Percentiles rank a stretch among this genome's conserved stretches.
Conservation (phyloP, 2,888 invertebrate genomes). For the Eudasyphora cyanicolor region DNA sequence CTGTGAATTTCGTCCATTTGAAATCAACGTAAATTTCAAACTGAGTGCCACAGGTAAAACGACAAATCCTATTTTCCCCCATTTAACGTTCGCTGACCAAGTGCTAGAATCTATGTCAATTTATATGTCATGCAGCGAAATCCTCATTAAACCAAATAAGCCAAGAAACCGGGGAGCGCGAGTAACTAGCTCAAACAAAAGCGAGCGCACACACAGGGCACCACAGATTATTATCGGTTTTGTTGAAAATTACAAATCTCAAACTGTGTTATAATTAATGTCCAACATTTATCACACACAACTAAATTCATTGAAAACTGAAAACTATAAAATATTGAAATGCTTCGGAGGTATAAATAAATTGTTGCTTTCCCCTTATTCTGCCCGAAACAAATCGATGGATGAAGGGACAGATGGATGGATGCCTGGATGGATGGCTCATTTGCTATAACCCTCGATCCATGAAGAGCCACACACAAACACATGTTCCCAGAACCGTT, state of each 20-base stretch:
- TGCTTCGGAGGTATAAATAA: not conserved
- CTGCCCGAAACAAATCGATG: not conserved
- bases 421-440: not conserved
- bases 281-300: slow-evolving; percentile 65
- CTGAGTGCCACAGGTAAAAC: not conserved
- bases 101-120: not conserved
- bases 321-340: slow-evolving; percentile 33
- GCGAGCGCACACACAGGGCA: not conserved
- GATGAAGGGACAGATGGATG: not conserved
- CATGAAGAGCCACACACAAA: not conserved
- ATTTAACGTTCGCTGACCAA: not conserved
- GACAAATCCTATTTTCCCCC: not conserved
- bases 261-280: slow-evolving; percentile 76
- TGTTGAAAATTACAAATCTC: slow-evolving; percentile 58
- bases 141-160: not conserved
- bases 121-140: not conserved
- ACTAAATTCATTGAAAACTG: slow-evolving; percentile 17
- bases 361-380: not conserved
- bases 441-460: not conserved
- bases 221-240: not conserved
- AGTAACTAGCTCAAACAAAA: not conserved
- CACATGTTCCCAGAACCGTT: not conserved
- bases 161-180: not conserved
- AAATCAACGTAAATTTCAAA: not conserved
- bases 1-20: no score